A percentile compares a stretch with the other conserved stretches of the same genome.
Conservation (phyloP, 2,113 vertebrate species). For the Microtus oregoni region DNA sequence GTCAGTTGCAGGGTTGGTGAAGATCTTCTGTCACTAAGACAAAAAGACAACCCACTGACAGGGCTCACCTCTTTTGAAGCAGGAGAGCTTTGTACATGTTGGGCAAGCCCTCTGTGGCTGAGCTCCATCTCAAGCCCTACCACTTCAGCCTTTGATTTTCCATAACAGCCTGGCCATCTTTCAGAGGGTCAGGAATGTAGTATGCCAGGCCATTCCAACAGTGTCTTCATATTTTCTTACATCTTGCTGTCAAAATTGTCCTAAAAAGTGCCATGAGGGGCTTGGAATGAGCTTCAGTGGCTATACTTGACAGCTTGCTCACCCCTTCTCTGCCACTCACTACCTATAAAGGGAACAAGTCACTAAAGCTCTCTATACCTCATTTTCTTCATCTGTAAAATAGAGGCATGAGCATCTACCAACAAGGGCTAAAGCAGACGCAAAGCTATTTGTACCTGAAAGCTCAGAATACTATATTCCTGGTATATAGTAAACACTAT, state of each 20-base stretch:
- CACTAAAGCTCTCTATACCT: not conserved
- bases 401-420: not conserved
- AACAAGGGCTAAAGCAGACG: not conserved
- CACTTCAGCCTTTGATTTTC: not conserved
- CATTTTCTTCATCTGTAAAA: constrained; percentile 6
- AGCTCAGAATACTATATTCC: not conserved
- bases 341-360: not conserved
- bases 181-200: not conserved
- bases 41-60: too few relatives aligned
- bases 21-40: too few relatives aligned
- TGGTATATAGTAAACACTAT: not conserved
- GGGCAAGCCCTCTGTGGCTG: not conserved
- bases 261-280: not conserved
- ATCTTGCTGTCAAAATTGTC: not conserved
- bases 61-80: not conserved
- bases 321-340: not conserved
- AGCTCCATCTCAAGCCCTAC: not conserved
- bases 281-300: too few relatives aligned
- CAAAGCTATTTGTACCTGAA: not conserved
- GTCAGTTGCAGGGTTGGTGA: too few relatives aligned
- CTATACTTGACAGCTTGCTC: not conserved
- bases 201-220: not conserved
- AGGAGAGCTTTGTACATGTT: not conserved
- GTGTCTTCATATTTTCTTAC: not conserved
- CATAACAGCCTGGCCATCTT: not conserved